A percentile compares a stretch with the other conserved stretches of the same genome.
These are phyloP conservation scores for Eurystomus glaucurus DNA, from an alignment of 2,797 vertebrate genomes.

Conservation along the genomic window DNA sequence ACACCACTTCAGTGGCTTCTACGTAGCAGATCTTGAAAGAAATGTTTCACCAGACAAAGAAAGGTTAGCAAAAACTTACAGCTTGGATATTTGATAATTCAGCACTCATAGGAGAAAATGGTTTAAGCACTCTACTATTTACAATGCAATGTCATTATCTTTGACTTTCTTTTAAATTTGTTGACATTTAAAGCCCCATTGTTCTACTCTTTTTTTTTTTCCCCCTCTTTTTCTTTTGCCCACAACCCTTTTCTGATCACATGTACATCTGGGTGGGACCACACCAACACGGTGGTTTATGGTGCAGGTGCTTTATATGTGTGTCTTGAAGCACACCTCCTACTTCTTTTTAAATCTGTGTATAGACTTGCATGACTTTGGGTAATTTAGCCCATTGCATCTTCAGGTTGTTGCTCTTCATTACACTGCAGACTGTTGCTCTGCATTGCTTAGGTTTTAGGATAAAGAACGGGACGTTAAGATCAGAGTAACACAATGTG, in stretches of 20 bases:
- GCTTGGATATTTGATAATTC: neutral
- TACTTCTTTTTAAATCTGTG: neutral
- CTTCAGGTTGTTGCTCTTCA: neutral
- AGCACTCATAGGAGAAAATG: neutral
- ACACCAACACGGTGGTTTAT: neutral
- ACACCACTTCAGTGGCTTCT: neutral
- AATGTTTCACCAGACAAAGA: neutral
- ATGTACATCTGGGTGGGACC: neutral
- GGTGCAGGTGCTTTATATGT: neutral
- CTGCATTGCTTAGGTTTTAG: neutral
- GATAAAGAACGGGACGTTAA: slow-evolving; percentile 1
- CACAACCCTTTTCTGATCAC: neutral
- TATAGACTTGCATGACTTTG: neutral
- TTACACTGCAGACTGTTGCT: neutral
- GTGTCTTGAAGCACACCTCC: neutral
- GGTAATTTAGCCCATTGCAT: neutral
- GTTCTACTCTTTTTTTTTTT: neutral
- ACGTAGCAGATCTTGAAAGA: neutral
- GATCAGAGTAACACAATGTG: neutral
- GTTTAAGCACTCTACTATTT: neutral
- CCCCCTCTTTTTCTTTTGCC: accelerated
- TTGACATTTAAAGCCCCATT: neutral
- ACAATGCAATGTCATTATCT: neutral
- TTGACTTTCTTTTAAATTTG: neutral
- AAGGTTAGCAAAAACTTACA: neutral